Base-by-base conservation (phyloP, 37 sponge, comb jelly and placozoan genomes). In the Ephydatia muelleri region DNA sequence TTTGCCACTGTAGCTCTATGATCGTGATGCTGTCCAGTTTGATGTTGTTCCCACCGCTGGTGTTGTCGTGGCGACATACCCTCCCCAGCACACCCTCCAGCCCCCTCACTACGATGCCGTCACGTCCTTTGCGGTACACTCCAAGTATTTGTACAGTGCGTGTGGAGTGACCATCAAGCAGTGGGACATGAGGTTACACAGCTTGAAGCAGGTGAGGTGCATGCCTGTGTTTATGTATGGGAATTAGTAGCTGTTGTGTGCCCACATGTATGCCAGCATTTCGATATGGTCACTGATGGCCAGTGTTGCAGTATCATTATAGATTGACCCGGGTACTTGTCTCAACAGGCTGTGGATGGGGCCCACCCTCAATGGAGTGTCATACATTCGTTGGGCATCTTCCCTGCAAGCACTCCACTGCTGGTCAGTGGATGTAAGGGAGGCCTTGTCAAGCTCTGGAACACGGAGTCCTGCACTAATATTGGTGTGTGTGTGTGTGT, bases 61-160 rank as follows among this genome's bases (percentile, higher is more conserved):
- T 76, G 19, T 19, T 48, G 64, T 37, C 27, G 12, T 79, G 28
- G 48, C 49, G 16, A 23, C 37, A 28, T 73, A 88, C 83, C 14
- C 67, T 0, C 79, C 91, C 13, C 57, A 76, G 43, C 76, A 80
- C 43, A 94, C 94, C 71, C 83, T 94, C 25, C 78, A 73, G 39
- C 94, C 94, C 74, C 86, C 88, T 28, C 94, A 94, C 81, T 94
- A 94, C 76, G 94, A 94, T 81, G 90, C 94, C 21, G 91, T 94
- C 31, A 85, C 94, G 1, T 84, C 91, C 3, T 76, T 94, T 67
- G 91, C n/a, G n/a, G n/a, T n/a, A n/a, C n/a, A n/a, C n/a, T n/a
- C n/a, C n/a, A n/a, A n/a, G n/a, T n/a, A n/a, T n/a, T n/a, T n/a
- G n/a, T n/a, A n/a, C n/a, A n/a, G n/a, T n/a, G n/a, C n/a, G n/a